Evolutionary conservation across 1,140 invertebrate genomes (phyloP).

Genomic region (Dendrolimus kikuchii): DNA sequence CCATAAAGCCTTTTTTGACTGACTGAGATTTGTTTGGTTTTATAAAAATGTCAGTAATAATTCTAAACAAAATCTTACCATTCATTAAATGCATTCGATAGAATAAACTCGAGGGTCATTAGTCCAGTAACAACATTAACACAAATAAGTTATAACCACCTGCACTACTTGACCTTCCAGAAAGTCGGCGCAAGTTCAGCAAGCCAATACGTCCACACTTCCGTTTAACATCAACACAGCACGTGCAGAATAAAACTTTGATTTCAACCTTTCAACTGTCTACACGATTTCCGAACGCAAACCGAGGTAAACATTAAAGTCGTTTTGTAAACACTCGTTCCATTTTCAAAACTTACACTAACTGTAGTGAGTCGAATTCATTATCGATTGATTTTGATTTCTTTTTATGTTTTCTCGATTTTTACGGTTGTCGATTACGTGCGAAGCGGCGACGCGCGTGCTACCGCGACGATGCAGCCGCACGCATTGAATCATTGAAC

Average conservation of each 20-base stretch:
- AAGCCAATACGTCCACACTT: conserved; percentile 13
- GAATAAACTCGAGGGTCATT: conserved; percentile 5
- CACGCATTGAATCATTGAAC: conserved; percentile 25
- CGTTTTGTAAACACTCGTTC: conserved; percentile 26
- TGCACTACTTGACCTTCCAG: conserved; percentile 27
- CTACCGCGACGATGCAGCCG: conserved; percentile 29
- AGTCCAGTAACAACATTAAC: background rate
- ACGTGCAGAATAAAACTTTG: conserved; percentile 15
- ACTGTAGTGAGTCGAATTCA: conserved; percentile 16
- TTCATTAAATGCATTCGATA: conserved; percentile 9
- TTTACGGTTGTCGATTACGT: conserved; percentile 15
- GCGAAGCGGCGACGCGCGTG: conserved; percentile 26
- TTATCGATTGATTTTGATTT: conserved; percentile 21
- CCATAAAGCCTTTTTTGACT: too few species aligned
- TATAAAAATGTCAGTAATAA: too few species aligned
- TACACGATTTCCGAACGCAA: conserved; percentile 20
- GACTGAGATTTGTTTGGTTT: too few species aligned
- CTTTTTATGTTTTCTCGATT: conserved; percentile 24
- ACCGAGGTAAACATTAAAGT: conserved; percentile 5
- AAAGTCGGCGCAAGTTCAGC: conserved; percentile 25
- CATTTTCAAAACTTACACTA: conserved; percentile 23
- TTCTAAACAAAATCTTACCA: conserved; percentile 10
- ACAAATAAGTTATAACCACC: conserved; percentile 4
- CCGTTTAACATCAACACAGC: conserved; percentile 16
- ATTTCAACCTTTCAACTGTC: conserved; percentile 19